Conservation (phyloP, 2,113 vertebrate genomes). For the Phocoena sinus region DNA sequence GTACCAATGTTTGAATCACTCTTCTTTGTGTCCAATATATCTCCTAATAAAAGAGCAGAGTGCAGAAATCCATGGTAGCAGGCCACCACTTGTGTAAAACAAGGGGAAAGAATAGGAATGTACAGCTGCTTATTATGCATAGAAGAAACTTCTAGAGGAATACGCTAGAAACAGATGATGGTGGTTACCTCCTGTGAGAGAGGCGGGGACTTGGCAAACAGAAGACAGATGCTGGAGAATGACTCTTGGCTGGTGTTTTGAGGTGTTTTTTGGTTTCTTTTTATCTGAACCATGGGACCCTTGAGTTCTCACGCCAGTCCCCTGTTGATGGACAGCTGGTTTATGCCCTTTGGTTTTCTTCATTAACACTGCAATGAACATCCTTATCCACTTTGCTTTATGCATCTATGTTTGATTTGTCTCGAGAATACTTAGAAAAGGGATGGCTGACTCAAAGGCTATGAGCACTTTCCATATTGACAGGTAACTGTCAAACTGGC, state of each 20-base stretch:
- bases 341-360: background rate
- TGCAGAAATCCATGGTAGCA: background rate
- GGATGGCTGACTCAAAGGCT: background rate
- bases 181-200: rapidly evolving
- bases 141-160: background rate
- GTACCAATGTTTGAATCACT: background rate
- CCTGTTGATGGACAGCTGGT: background rate
- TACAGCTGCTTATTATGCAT: background rate
- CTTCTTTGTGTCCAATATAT: background rate
- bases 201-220: background rate
- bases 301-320: background rate
- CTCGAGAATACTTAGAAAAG: background rate
- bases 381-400: background rate
- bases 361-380: background rate
- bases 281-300: background rate
- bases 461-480: background rate
- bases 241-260: background rate
- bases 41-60: background rate
- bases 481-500: background rate
- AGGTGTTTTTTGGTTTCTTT: background rate
- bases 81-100: background rate
- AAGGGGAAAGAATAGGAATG: background rate
- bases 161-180: background rate
- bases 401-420: background rate
- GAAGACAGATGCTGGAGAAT: background rate